Evolutionary conservation across 1,140 invertebrate genomes (phyloP).

Genomic region (Calosoma granatense): DNA sequence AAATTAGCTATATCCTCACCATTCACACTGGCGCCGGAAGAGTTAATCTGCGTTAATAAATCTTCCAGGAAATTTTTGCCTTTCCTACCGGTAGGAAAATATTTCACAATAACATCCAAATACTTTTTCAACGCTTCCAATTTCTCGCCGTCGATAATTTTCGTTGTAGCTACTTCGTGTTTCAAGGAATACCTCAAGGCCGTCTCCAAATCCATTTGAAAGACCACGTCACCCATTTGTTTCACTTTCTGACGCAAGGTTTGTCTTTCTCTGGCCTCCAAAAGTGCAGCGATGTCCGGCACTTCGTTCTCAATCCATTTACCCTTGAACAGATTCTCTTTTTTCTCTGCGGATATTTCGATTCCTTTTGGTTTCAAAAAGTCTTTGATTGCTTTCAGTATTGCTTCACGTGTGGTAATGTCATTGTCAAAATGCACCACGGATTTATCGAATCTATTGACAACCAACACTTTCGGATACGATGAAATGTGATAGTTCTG

Average conservation of each 20-base stretch:
- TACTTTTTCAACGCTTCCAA: conserved; percentile 63
- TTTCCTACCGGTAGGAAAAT: conserved; percentile 61
- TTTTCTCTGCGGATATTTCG: conserved; percentile 22
- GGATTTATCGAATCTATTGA: conserved; percentile 13
- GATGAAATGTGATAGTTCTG: conserved; percentile 37
- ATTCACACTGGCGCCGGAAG: conserved; percentile 36
- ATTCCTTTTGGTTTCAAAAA: conserved; percentile 33
- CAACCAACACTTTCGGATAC: conserved; percentile 27
- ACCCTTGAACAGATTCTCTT: conserved; percentile 22
- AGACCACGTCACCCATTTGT: conserved; percentile 45
- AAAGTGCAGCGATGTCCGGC: conserved; percentile 21
- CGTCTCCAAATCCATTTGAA: conserved; percentile 78
- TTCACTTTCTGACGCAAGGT: conserved; percentile 27
- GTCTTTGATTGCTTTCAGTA: conserved; percentile 32
- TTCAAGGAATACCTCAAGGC: conserved; percentile 66
- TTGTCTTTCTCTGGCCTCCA: conserved; percentile 26
- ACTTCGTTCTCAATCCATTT: conserved; percentile 27
- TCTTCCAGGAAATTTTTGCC: conserved; percentile 52
- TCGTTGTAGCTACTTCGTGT: conserved; percentile 66
- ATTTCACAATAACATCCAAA: conserved; percentile 54
- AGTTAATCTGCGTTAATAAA: conserved; percentile 37
- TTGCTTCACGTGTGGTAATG: conserved; percentile 24
- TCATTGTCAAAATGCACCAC: neutral
- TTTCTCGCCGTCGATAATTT: conserved; percentile 55
- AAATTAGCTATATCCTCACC: conserved; percentile 47